phyloP scores from a whole-genome alignment of 2,888 invertebrate genomes.

The Pilophorus perplexus region DNA sequence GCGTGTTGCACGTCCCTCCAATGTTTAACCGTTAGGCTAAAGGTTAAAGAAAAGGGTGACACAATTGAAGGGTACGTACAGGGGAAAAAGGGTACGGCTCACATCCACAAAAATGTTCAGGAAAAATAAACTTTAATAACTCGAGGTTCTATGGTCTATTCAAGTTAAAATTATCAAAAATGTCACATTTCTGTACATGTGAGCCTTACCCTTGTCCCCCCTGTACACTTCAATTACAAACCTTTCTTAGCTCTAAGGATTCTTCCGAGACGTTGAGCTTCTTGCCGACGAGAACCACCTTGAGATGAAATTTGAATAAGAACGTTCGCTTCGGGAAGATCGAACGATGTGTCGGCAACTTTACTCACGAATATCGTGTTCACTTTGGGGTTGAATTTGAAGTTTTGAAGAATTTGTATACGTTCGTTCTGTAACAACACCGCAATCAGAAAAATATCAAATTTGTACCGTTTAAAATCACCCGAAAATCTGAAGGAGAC shows the following conservation, averaged over 20 bases:
- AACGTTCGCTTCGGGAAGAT: conserved; percentile 98
- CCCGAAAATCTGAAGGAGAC: neutral
- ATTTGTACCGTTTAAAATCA: neutral
- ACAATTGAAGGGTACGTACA: too few species aligned
- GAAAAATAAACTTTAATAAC: too few species aligned
- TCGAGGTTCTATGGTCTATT: too few species aligned
- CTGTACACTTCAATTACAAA: too few species aligned
- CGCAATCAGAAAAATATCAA: neutral
- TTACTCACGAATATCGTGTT: conserved; percentile 99
- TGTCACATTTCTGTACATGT: too few species aligned
- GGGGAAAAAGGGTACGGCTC: too few species aligned
- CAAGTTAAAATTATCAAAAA: too few species aligned
- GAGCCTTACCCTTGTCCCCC: too few species aligned
- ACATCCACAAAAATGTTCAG: too few species aligned
- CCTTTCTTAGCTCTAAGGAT: conserved; percentile 95
- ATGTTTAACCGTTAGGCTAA: too few species aligned
- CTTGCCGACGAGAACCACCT: conserved; percentile 95
- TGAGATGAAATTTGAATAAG: conserved; percentile 98
- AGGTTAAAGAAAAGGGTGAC: too few species aligned
- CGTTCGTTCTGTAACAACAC: conserved; percentile 71
- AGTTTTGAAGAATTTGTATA: conserved; percentile 97
- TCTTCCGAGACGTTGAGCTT: conserved; percentile 94
- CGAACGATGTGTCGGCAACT: conserved; percentile 99
- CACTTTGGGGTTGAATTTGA: conserved; percentile 95
- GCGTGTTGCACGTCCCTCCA: too few species aligned